Base-by-base conservation (phyloP, 2,888 invertebrate genomes). In the Epistrophe grossulariae region DNA sequence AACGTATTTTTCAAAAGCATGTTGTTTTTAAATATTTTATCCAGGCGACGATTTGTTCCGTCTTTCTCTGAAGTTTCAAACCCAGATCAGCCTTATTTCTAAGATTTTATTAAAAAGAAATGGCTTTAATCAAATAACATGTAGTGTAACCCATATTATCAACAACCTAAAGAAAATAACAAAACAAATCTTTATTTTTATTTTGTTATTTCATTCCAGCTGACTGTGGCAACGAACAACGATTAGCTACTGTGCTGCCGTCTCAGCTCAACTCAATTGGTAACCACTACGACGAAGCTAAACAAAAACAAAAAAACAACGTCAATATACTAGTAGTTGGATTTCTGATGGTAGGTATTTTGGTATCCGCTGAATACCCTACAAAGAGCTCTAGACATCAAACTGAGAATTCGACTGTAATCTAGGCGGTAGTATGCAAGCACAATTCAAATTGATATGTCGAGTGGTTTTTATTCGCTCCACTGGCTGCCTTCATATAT, bases 381-480 rank as follows among this genome's bases (percentile, higher is more conserved):
- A 15, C 24, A 24, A n/a, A n/a, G 60, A 40, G 48, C 19, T 57
- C 77, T 62, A 73, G 31, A 19, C 72, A n/a, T n/a, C n/a, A 50
- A 77, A 62, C 35, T 59, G 31, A 70, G 73, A 45, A 73, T 60
- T 78, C 50, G 19, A 50, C 50, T 5, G 40, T 43, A 62, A 19
- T 19, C 68, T 38, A 19, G 43, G 24, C 68, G 50, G 17, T 71
- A 85, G 84, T 85, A 81, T 68, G 45, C 62, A 78, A 70, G 13
- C 68, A 70, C 55, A 57, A 77, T 81, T 85, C 84, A 77, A 78
- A 73, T 81, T 78, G 81, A 52, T 52, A 81, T 78, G 84, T 85
- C 78, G 78, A 85, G 73, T 85, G 52, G 77, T 11, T 62, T n/a
- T 38, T 57, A 35, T 35, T 40, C 40, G 81, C 73, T 78, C 70